Evolutionary conservation across 1,140 invertebrate genomes (phyloP).

Genomic region (Bombus waltoni): DNA sequence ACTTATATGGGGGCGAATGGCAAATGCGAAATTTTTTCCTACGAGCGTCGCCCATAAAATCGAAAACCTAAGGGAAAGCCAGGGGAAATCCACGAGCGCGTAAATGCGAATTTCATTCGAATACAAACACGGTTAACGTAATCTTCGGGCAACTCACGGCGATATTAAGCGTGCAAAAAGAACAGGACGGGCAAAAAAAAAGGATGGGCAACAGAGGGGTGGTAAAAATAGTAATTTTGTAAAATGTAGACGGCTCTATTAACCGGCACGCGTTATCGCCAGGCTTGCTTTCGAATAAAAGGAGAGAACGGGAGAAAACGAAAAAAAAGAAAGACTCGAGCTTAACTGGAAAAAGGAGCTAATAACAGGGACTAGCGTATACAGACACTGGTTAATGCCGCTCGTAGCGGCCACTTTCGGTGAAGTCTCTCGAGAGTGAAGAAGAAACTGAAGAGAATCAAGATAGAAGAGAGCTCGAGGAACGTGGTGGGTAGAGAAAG

Average conservation of each 20-base stretch:
- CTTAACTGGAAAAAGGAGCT: conserved; percentile 51
- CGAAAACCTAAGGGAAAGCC: no score
- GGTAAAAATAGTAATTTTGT: neutral
- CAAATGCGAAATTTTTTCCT: neutral
- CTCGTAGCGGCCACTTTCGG: conserved; percentile 49
- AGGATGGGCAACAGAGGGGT: neutral
- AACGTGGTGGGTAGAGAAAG: neutral
- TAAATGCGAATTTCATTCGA: neutral
- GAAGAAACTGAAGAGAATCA: conserved; percentile 49
- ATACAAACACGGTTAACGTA: conserved; percentile 1
- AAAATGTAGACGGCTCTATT: conserved; percentile 29
- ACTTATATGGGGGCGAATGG: neutral
- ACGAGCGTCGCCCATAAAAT: neutral
- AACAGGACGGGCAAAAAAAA: neutral
- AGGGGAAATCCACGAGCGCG: neutral
- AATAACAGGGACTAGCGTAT: conserved; percentile 48
- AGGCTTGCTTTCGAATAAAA: neutral
- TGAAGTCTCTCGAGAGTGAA: conserved; percentile 58
- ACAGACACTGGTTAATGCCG: conserved; percentile 50
- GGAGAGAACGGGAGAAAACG: neutral
- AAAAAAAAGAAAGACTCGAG: conserved; percentile 20
- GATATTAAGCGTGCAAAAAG: neutral
- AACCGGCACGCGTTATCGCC: conserved; percentile 48
- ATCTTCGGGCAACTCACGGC: conserved; percentile 16
- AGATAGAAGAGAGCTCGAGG: conserved; percentile 37